Base-by-base conservation (phyloP, 2,113 vertebrate species). In the Canis aureus region DNA sequence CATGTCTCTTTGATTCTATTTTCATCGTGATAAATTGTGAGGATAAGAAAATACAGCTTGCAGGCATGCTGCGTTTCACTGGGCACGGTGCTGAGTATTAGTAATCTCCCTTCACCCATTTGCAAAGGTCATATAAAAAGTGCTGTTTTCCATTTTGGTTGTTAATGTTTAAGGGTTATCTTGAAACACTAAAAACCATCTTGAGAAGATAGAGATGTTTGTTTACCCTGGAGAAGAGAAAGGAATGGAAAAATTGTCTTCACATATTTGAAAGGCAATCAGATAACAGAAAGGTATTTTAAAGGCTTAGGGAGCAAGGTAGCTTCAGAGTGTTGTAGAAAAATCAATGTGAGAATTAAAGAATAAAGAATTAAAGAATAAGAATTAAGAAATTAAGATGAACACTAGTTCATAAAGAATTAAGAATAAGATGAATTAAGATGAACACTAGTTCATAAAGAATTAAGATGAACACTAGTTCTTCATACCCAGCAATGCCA, bases 281-380 rank as follows among this genome's bases (percentile, higher is more conserved):
- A 12, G 84, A 9, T 51, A 89, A 82, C 49, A 19, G n/a, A 85
- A 82, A n/a, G 29, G 53, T 82, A 15, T 94, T 95, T 89, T 85
- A 78, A 96, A 80, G 51, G 53, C 32, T 73, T 73, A 49, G 62
- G 38, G 53, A 66, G 11, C 51, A 80, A 55, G 43, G 59, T 51
- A n/a, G 69, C 80, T 16, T 38, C 19, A 76, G 29, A 87, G 67
- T 81, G 16, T 71, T 78, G 59, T 73, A 57, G 67, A 83, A 67
- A 79, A 87, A 73, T 76, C 74, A 67, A 15, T 53, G 12, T 23
- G 17, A 67, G 19, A 59, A 22, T 76, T 55, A 16, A 71, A 29
- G 27, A 85, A 49, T 35, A 35, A 35, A 35, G 35, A 35, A 35
- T 35, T 35, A 35, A 35, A 35, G 35, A 35, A 35, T 35, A 35